These are phyloP conservation scores for Hirudinaria manillensis DNA, from an alignment of 2,888 invertebrate genomes.

Conservation along the genomic window DNA sequence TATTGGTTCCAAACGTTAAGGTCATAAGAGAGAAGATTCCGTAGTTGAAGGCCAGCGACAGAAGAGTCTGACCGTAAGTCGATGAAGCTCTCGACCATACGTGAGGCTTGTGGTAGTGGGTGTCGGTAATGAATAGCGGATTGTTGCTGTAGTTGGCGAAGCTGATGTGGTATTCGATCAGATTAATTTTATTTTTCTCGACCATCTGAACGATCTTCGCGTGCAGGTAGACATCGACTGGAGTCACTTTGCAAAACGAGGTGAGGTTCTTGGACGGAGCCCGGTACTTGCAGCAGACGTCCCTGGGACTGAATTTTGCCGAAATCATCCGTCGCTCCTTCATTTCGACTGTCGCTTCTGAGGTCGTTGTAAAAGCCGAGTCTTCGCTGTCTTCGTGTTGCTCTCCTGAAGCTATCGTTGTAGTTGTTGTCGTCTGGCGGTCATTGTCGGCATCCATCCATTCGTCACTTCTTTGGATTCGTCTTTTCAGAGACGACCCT, in stretches of 20 bases:
- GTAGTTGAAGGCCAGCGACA: constrained; percentile 52
- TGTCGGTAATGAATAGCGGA: constrained; percentile 35
- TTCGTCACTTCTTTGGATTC: too few species aligned
- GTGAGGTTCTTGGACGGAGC: constrained; percentile 1
- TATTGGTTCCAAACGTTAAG: constrained; percentile 46
- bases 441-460: too few species aligned
- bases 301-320: background rate
- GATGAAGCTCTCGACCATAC: constrained; percentile 43
- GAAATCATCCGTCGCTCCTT: too few species aligned
- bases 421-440: too few species aligned
- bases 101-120: constrained; percentile 31
- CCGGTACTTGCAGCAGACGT: constrained; percentile 4
- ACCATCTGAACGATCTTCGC: constrained; percentile 22
- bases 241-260: background rate
- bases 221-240: constrained; percentile 16
- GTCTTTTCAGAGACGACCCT: too few species aligned
- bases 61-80: constrained; percentile 49
- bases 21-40: constrained; percentile 50
- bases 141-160: constrained; percentile 38
- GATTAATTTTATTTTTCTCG: constrained; percentile 31
- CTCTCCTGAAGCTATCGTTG: too few species aligned
- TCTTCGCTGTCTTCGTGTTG: too few species aligned
- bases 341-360: too few species aligned
- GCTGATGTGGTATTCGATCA: constrained; percentile 38
- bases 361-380: too few species aligned